Conservation (phyloP, 2,888 invertebrate genomes). For the Polia nebulosa region DNA sequence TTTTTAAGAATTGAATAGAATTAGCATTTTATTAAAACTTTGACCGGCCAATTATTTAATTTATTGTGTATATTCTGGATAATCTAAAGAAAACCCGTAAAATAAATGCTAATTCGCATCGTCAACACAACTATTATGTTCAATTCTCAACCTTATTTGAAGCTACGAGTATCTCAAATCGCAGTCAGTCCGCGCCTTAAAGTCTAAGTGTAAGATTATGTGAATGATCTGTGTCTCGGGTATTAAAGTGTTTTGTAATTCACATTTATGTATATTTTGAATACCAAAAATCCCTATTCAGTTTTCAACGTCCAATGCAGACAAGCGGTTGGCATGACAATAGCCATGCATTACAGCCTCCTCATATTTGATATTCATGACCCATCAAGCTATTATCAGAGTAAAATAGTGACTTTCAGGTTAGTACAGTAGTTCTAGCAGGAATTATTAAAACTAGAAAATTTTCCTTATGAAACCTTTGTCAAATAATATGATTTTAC, state of each 20-base stretch:
- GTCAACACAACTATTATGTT: too few species aligned
- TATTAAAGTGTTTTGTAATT: neutral
- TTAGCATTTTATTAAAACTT: too few species aligned
- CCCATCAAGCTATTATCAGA: neutral
- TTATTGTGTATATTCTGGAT: too few species aligned
- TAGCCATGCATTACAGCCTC: neutral
- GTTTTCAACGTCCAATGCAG: neutral
- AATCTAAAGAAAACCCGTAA: too few species aligned
- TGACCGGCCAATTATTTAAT: too few species aligned
- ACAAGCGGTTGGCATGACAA: slow-evolving; percentile 9
- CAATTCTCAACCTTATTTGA: too few species aligned
- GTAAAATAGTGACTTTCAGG: neutral
- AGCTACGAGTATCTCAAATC: too few species aligned
- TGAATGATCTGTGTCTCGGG: neutral
- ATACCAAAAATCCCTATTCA: neutral
- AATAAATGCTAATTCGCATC: too few species aligned
- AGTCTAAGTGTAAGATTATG: too few species aligned
- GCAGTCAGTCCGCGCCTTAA: too few species aligned
- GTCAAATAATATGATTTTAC: neutral
- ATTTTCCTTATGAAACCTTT: neutral
- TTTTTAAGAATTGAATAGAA: too few species aligned
- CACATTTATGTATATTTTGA: too few species aligned
- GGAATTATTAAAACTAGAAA: neutral
- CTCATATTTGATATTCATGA: slow-evolving; percentile 10
- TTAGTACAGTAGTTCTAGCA: neutral